Evolutionary conservation across 2,113 vertebrate genomes (phyloP).

Genomic region (Corydoras maculifer): DNA sequence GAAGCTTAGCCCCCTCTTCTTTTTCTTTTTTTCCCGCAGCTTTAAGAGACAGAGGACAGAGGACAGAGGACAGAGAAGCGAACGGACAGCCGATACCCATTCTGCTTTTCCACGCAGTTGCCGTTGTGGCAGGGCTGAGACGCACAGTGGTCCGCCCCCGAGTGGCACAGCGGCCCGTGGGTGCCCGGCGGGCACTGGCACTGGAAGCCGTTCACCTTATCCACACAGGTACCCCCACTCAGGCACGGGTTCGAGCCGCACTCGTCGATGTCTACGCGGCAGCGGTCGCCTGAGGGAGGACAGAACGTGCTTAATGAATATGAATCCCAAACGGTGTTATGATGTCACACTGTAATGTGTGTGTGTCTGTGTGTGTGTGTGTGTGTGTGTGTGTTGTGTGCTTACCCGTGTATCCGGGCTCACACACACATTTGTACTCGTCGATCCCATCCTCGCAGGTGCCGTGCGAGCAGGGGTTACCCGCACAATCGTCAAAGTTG

Average conservation of each 20-base stretch:
- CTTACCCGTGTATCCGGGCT: constrained; percentile 84
- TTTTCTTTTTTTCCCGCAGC: too few relatives aligned
- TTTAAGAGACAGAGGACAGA: not conserved
- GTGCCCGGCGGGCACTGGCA: constrained; percentile 80
- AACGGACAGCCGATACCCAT: constrained; percentile 61
- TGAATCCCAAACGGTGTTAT: not conserved
- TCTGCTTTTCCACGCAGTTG: constrained; percentile 72
- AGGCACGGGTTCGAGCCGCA: constrained; percentile 83
- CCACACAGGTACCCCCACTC: constrained; percentile 81
- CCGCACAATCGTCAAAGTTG: constrained; percentile 85
- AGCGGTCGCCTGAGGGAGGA: constrained; percentile 66
- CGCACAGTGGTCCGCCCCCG: constrained; percentile 79
- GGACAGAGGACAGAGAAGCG: too few relatives aligned
- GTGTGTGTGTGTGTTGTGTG: not conserved
- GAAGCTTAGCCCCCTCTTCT: too few relatives aligned
- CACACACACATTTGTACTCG: constrained; percentile 80
- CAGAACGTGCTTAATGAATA: too few relatives aligned
- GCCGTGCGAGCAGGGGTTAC: constrained; percentile 80
- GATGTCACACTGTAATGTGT: constrained; percentile 2
- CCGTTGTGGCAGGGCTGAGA: constrained; percentile 78
- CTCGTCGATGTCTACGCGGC: constrained; percentile 80
- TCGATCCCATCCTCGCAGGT: constrained; percentile 84
- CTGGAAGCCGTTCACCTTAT: constrained; percentile 75
- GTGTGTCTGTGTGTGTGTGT: constrained; percentile 20
- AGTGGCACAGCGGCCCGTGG: constrained; percentile 77